Conservation (phyloP, 2,797 vertebrate species). For the Thaleichthys pacificus region DNA sequence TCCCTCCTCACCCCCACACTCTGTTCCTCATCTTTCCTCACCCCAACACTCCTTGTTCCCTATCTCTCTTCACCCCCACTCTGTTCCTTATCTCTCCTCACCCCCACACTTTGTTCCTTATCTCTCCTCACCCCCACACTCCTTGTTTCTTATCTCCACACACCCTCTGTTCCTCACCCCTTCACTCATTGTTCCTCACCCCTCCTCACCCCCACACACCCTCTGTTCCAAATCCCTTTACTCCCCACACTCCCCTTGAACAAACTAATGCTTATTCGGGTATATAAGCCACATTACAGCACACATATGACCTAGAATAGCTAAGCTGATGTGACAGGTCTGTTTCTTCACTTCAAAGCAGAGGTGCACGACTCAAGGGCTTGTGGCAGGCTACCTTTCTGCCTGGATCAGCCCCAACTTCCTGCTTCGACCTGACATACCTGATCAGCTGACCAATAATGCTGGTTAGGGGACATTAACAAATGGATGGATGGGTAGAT, state of each 20-base stretch:
- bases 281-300: background rate
- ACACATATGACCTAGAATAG: background rate
- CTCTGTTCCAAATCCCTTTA: background rate
- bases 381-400: background rate
- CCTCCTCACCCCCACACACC: background rate
- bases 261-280: background rate
- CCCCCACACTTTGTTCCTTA: background rate
- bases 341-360: background rate
- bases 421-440: background rate
- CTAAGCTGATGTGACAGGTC: background rate
- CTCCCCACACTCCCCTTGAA: conserved; percentile 7
- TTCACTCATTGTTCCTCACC: too few relatives aligned
- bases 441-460: background rate
- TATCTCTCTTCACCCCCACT: too few relatives aligned
- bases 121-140: background rate
- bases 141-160: background rate
- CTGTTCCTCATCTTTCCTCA: background rate
- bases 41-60: conserved; percentile 17
- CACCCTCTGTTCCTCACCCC: background rate
- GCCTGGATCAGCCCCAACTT: background rate
- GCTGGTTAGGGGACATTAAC: too few relatives aligned
- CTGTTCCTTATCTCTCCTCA: background rate
- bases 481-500: too few relatives aligned
- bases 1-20: background rate
- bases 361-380: background rate